A percentile compares a stretch with the other conserved stretches of the same genome.
Conservation (phyloP, 2,888 invertebrate species). For the Zhuqinia jingwanae region DNA sequence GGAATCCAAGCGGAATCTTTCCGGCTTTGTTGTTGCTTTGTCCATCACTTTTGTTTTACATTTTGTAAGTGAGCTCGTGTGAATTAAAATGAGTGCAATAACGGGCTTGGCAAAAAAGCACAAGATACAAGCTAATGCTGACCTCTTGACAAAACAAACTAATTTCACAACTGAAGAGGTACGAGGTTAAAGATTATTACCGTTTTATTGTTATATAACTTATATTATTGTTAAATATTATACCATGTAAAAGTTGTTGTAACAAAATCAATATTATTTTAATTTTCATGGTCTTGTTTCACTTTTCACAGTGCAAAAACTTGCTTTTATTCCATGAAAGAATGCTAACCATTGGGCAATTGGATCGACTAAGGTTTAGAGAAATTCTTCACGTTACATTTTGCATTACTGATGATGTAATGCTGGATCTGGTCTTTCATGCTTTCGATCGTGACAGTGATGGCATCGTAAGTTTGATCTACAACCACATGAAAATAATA, state of each 20-base stretch:
- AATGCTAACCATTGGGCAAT: slow-evolving; percentile 60
- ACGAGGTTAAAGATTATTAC: too few species aligned
- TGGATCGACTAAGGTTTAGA: slow-evolving; percentile 74
- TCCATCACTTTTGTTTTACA: too few species aligned
- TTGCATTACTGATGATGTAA: slow-evolving; percentile 74
- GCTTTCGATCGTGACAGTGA: slow-evolving; percentile 73
- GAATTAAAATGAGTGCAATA: slow-evolving; percentile 52
- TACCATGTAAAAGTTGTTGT: too few species aligned
- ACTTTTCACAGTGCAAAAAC: slow-evolving; percentile 53
- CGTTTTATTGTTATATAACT: too few species aligned
- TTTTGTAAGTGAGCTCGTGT: too few species aligned
- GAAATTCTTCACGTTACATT: slow-evolving; percentile 74
- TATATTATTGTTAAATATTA: too few species aligned
- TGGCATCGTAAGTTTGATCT: slow-evolving; percentile 64
- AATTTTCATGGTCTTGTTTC: too few species aligned
- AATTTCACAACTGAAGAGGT: slow-evolving; percentile 76
- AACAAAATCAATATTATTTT: too few species aligned
- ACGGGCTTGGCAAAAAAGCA: slow-evolving; percentile 73
- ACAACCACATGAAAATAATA: too few species aligned
- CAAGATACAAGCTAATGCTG: slow-evolving; percentile 67
- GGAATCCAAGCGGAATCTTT: too few species aligned
- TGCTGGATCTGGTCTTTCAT: slow-evolving; percentile 74
- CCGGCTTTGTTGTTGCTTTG: too few species aligned
- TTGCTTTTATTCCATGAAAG: slow-evolving; percentile 62
- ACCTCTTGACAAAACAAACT: slow-evolving; percentile 59